phyloP scores from a whole-genome alignment of 2,888 invertebrate genomes.

The Eupeodes luniger region DNA sequence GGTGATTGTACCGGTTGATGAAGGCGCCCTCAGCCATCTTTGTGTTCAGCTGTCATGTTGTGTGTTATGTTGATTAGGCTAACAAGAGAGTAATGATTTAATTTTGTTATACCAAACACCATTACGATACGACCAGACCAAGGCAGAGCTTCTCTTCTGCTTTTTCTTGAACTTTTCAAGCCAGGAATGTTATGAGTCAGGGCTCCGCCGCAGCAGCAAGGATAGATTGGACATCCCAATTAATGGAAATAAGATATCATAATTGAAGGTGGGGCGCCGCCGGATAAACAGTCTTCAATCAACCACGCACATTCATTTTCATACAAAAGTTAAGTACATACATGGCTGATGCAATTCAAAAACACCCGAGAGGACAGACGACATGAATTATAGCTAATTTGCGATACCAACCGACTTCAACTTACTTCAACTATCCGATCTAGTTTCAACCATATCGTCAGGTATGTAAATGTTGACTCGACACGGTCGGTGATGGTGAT shows the following conservation, averaged over 20 bases:
- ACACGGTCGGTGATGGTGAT: constrained; percentile 16
- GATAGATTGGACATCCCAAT: constrained; percentile 58
- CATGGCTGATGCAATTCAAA: background rate
- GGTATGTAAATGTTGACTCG: constrained; percentile 42
- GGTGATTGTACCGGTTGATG: constrained; percentile 60
- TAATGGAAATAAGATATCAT: constrained; percentile 69
- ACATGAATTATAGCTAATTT: constrained; percentile 70
- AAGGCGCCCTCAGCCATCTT: constrained; percentile 49
- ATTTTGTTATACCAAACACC: constrained; percentile 64
- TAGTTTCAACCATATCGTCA: constrained; percentile 50
- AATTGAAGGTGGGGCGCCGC: constrained; percentile 64
- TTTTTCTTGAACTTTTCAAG: background rate
- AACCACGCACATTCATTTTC: background rate
- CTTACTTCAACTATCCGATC: constrained; percentile 32
- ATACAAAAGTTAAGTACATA: too few relatives aligned
- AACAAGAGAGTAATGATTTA: constrained; percentile 73
- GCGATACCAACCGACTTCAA: constrained; percentile 1
- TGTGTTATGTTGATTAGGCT: constrained; percentile 73
- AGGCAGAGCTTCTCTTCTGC: background rate
- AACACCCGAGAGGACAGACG: constrained; percentile 54
- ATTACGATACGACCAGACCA: constrained; percentile 1
- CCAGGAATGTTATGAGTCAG: background rate
- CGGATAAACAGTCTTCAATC: constrained; percentile 32
- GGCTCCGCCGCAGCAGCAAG: background rate
- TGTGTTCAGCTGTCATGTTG: constrained; percentile 67